Evolutionary conservation across 2,888 invertebrate species (phyloP), one percentile per base, ranked within the genome.

Genomic region (Dryadula phaetusa): DNA sequence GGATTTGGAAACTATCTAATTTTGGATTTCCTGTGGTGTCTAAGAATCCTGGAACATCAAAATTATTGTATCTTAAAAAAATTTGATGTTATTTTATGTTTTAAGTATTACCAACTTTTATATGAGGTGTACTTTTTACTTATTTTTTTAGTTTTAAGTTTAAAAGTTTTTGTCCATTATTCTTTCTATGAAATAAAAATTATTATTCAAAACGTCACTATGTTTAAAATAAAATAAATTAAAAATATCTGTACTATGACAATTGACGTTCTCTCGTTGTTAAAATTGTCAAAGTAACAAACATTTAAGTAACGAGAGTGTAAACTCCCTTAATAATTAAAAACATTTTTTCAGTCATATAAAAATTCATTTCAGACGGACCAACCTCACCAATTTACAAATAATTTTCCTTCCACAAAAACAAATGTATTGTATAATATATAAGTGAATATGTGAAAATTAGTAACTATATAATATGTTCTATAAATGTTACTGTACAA

Each of bases 401-500:
- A 42, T 63, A 16, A 63, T 63, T 63, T 63, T 53, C 63, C 63
- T 63, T 37, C 53, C 28, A 63, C 16, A 5, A 52, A 16, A 16
- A 2, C n/a, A 32, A 52, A n/a, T 32, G 18, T 42, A 28, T 20
- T 32, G 18, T 42, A 28, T 34, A 22, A 46, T 62, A 62, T 49
- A 37, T 61, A 34, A 44, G 25, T 25, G 8, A 49, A 40, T 56
- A 3, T 37, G 40, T 56, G 22, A 37, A 40, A 25, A 37, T 37
- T 37, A 34, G 32, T 34, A 34, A n/a, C n/a, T 34, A 34, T 34
- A 34, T 8, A n/a, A n/a, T n/a, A n/a, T n/a, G n/a, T 7, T 34
- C 32, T 7, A 7, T n/a, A n/a, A n/a, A n/a, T 32, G 32, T 32
- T 32, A 7, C 5, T 7, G 32, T 32, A 32, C 5, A 32, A 32